phyloP scores from a whole-genome alignment of 2,888 invertebrate species.

The Entomobrya proxima region DNA sequence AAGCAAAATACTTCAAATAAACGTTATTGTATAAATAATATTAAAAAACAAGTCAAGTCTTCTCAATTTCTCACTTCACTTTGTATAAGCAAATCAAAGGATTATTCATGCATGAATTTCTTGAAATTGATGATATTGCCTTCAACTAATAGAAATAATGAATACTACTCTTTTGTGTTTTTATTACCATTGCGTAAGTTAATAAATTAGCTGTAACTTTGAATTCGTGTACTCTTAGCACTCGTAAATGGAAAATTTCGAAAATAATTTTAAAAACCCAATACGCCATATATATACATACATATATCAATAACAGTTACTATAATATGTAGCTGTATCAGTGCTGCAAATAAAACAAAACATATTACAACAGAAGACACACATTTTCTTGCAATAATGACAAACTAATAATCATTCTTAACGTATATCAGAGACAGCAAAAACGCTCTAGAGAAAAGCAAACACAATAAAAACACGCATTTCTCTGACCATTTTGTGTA shows the following conservation, averaged over 20 bases:
- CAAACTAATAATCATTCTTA: conserved; percentile 6
- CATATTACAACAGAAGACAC: conserved; percentile 3
- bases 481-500: not conserved
- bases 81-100: not conserved
- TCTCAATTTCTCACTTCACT: conserved; percentile 52
- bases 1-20: too few relatives aligned
- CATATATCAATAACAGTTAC: too few relatives aligned
- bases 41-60: not conserved
- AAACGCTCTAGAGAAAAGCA: not conserved
- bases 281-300: not conserved
- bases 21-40: not conserved
- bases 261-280: too few relatives aligned
- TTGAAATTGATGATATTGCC: conserved; percentile 56
- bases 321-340: not conserved
- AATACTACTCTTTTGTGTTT: too few relatives aligned
- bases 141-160: too few relatives aligned
- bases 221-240: too few relatives aligned
- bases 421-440: not conserved
- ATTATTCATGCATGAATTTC: conserved; percentile 18
- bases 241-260: too few relatives aligned
- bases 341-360: not conserved
- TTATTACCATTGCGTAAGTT: too few relatives aligned
- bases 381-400: conserved; percentile 18
- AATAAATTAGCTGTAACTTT: too few relatives aligned
- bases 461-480: not conserved